Evolutionary conservation across 2,113 vertebrate species (phyloP).

Genomic region (Apodemus sylvaticus): DNA sequence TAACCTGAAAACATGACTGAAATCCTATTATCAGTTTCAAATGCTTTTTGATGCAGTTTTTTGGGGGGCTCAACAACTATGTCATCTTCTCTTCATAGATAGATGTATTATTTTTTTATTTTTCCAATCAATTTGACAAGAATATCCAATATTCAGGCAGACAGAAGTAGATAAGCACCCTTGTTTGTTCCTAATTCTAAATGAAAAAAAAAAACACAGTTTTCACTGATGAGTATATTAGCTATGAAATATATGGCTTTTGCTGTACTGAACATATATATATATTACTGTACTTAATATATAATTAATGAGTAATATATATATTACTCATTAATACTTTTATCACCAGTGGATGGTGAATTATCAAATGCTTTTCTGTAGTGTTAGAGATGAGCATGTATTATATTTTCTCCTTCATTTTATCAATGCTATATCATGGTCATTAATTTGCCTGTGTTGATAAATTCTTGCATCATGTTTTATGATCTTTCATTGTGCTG

Average conservation of each 20-base stretch:
- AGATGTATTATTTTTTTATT: neutral
- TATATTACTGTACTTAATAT: neutral
- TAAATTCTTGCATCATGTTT: neutral
- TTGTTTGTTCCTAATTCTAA: neutral
- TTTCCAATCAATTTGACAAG: neutral
- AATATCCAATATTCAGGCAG: neutral
- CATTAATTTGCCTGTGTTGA: neutral
- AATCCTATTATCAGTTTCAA: neutral
- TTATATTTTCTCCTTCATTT: neutral
- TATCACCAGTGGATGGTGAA: neutral
- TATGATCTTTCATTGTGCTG: neutral
- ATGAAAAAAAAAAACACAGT: neutral
- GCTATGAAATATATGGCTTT: neutral
- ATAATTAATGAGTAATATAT: too few species aligned
- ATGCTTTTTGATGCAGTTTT: neutral
- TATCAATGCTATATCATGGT: neutral
- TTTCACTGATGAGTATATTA: neutral
- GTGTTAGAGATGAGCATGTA: neutral
- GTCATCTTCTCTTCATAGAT: neutral
- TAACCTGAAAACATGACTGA: neutral
- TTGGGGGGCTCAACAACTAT: neutral
- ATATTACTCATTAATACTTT: neutral
- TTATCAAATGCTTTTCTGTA: neutral
- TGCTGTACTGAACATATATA: neutral
- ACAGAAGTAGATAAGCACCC: neutral